Percentiles rank a stretch among this genome's conserved stretches.
These are phyloP conservation scores for Limnephilus marmoratus DNA, from an alignment of 2,888 invertebrate genomes.

Conservation along the genomic window DNA sequence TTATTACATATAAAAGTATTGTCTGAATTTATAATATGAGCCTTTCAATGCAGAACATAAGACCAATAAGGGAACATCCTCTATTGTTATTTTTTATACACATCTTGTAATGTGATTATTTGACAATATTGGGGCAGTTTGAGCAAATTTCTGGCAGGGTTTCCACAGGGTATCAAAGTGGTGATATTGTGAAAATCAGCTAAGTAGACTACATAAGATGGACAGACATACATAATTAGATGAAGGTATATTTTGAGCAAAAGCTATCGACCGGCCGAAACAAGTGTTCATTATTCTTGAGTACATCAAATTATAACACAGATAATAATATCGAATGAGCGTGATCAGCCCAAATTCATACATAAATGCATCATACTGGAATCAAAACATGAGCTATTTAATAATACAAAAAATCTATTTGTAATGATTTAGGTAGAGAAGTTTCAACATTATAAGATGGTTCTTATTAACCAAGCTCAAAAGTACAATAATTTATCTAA, in stretches of 20 bases:
- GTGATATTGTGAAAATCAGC: not conserved
- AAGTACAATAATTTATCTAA: no score
- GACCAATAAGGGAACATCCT: not conserved
- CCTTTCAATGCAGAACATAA: conserved; percentile 32
- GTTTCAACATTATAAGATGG: no score
- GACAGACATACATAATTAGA: not conserved
- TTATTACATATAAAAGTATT: conserved; percentile 37
- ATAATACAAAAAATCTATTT: not conserved
- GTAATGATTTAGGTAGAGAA: not conserved
- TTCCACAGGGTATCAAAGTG: not conserved
- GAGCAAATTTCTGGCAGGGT: conserved; percentile 41
- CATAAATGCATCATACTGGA: not conserved
- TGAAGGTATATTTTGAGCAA: not conserved
- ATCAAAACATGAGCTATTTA: not conserved
- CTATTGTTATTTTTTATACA: not conserved
- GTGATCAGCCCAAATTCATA: not conserved
- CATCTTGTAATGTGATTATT: not conserved
- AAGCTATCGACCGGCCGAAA: not conserved
- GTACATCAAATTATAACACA: not conserved
- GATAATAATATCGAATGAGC: not conserved
- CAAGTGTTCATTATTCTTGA: not conserved
- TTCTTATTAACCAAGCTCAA: no score
- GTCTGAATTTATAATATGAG: conserved; percentile 43
- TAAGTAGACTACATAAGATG: conserved; percentile 4
- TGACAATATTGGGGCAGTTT: not conserved